Conservation (phyloP, 1,140 invertebrate species). For the Propsilocerus akamusi region DNA sequence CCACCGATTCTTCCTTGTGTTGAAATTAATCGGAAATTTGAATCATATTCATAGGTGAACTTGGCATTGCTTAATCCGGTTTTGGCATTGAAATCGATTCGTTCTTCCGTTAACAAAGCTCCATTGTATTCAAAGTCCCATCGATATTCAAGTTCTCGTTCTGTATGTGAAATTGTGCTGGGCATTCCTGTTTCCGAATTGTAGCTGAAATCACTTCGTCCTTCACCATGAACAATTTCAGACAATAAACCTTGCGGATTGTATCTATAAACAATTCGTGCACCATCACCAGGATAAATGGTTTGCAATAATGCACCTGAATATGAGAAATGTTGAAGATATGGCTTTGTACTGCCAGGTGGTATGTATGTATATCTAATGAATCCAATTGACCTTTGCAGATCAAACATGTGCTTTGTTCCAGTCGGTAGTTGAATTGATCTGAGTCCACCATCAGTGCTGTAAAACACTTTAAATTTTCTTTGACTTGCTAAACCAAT, state of each 20-base stretch:
- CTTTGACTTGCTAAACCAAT: constrained; percentile 78
- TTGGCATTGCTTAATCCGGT: constrained; percentile 79
- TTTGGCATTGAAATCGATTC: constrained; percentile 73
- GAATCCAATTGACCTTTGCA: constrained; percentile 64
- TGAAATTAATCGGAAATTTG: constrained; percentile 58
- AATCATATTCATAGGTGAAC: constrained; percentile 84
- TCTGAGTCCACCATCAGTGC: constrained; percentile 67
- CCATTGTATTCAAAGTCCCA: constrained; percentile 72
- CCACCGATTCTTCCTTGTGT: constrained; percentile 70
- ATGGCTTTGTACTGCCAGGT: constrained; percentile 65
- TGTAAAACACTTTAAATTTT: constrained; percentile 69
- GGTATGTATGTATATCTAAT: constrained; percentile 76
- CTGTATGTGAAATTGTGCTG: constrained; percentile 59
- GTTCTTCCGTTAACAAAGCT: constrained; percentile 62
- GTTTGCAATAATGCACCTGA: constrained; percentile 70
- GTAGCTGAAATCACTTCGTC: constrained; percentile 70
- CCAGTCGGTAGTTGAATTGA: constrained; percentile 69
- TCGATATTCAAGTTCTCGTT: constrained; percentile 64
- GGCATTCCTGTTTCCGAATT: constrained; percentile 53
- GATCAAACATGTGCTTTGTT: constrained; percentile 74
- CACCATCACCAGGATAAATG: constrained; percentile 77
- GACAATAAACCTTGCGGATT: constrained; percentile 67
- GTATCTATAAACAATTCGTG: constrained; percentile 75
- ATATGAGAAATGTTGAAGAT: constrained; percentile 79
- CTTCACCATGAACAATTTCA: constrained; percentile 70